Conservation (phyloP, 2,113 vertebrate genomes). For the Gnathochromis pfefferi region DNA sequence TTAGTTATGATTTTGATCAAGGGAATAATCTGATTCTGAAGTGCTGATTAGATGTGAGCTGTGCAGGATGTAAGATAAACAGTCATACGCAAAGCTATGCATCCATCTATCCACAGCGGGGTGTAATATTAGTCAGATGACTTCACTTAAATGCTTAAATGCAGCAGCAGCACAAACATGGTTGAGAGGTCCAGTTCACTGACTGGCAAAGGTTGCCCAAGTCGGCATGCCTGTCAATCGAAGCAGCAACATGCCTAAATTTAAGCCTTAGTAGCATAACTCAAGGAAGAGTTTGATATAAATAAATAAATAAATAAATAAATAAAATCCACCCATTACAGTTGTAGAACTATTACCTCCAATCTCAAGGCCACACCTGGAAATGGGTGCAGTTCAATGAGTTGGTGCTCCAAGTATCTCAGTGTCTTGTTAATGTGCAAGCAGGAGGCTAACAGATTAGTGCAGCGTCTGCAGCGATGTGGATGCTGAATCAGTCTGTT, state of each 20-base stretch:
- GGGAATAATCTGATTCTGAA: neutral
- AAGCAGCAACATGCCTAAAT: neutral
- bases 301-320: neutral
- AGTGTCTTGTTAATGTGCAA: neutral
- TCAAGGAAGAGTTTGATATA: neutral
- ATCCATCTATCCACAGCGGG: neutral
- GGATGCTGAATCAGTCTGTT: neutral
- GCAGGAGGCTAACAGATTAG: neutral
- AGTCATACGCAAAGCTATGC: neutral
- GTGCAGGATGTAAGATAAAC: neutral
- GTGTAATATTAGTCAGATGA: neutral
- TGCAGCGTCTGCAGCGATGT: neutral
- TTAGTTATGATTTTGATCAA: neutral
- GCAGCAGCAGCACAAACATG: neutral
- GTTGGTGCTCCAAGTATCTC: neutral
- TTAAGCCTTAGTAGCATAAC: neutral
- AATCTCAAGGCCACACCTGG: neutral
- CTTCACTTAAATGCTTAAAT: neutral
- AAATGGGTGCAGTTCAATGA: neutral
- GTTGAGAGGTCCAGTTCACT: neutral
- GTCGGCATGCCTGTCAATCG: fast-evolving
- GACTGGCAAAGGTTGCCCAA: neutral
- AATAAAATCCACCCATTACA: neutral
- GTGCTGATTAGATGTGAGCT: neutral
- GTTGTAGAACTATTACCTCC: neutral